A percentile compares a stretch with the other conserved stretches of the same genome.
phyloP scores from a whole-genome alignment of 2,888 invertebrate genomes.

The Nemurella pictetii region DNA sequence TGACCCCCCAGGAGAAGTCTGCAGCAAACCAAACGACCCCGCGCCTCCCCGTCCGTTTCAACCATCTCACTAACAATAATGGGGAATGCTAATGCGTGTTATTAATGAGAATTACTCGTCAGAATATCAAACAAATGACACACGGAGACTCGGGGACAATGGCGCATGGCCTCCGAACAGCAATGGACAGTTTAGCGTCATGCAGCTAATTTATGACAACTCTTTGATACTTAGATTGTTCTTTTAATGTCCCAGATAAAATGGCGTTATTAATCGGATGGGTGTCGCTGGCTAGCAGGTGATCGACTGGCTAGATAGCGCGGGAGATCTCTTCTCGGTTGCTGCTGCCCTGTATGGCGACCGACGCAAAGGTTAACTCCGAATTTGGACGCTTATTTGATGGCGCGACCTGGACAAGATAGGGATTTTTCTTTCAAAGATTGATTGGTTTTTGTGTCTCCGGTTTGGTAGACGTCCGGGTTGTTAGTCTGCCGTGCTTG shows the following conservation, averaged over 20 bases:
- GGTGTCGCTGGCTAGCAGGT: background rate
- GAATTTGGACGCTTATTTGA: background rate
- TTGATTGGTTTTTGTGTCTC: background rate
- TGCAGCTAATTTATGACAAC: constrained; percentile 29
- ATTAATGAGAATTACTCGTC: background rate
- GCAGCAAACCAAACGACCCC: background rate
- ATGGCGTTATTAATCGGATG: constrained; percentile 26
- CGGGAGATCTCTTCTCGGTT: background rate
- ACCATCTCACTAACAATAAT: background rate
- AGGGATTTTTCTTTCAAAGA: no score
- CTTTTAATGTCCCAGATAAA: constrained; percentile 31
- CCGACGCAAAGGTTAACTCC: background rate
- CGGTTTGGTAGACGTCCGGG: background rate
- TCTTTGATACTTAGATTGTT: constrained; percentile 21
- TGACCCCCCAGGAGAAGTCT: background rate
- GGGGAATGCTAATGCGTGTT: background rate
- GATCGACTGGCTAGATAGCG: constrained; percentile 10
- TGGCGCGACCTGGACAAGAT: background rate
- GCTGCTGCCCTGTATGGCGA: no score
- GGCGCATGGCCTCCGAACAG: constrained; percentile 2
- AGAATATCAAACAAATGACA: background rate
- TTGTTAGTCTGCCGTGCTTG: background rate
- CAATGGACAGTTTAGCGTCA: constrained; percentile 37
- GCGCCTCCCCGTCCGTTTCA: no score
- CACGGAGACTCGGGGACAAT: background rate